These are phyloP conservation scores for Cottus gobio DNA, from an alignment of 2,113 vertebrate species.

Conservation along the genomic window DNA sequence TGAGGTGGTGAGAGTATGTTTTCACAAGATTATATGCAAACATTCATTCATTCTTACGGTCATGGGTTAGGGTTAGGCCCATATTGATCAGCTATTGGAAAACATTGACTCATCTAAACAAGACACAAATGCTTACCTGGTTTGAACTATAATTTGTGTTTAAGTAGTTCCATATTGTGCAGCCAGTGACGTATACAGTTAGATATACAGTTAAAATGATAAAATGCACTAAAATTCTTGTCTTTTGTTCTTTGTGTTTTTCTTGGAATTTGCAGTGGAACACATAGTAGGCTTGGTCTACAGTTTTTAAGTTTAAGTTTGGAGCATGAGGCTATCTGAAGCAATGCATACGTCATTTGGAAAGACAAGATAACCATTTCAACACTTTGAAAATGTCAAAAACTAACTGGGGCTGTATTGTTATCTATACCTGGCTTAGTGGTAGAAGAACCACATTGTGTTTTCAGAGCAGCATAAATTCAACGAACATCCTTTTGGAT, in stretches of 20 bases:
- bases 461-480: background rate
- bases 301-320: background rate
- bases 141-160: background rate
- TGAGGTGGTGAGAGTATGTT: constrained; percentile 18
- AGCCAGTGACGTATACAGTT: background rate
- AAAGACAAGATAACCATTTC: background rate
- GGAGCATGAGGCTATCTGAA: background rate
- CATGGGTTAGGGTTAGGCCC: too few species aligned
- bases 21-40: constrained; percentile 30
- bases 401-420: background rate
- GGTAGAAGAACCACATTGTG: background rate
- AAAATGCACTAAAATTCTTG: background rate
- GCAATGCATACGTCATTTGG: background rate
- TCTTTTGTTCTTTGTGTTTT: constrained; percentile 7
- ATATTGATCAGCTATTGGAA: background rate
- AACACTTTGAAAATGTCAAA: background rate
- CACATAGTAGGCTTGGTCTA: background rate
- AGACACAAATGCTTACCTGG: background rate
- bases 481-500: background rate
- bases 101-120: constrained; percentile 1
- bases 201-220: background rate
- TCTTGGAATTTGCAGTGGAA: background rate
- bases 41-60: background rate
- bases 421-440: background rate
- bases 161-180: background rate